Base-by-base conservation (phyloP, 1,140 invertebrate genomes). In the Macrobrachium nipponense region DNA sequence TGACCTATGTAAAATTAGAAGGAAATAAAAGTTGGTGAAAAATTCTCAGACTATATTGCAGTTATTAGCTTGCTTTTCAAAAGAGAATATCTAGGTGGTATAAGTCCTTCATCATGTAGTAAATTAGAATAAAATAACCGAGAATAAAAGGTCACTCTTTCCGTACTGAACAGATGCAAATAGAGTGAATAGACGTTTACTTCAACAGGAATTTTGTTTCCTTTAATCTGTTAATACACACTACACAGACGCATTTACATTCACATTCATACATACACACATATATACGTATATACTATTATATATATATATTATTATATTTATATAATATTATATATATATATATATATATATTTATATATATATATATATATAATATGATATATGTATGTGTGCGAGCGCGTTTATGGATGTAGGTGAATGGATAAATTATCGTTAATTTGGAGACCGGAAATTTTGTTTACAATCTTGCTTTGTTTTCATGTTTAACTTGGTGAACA, bases 271-370 rank as follows among this genome's bases (percentile, higher is more conserved):
- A 36, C 27, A 36, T 36, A 36, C 27, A 36, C 4, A 36, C 27
- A 36, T 23, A 23, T 23, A 66, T 23, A 8, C 8, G 12, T 66
- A 17, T 8, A 66, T 66, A 66, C n/a, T n/a, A n/a, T n/a, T 20
- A 66, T 66, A 23, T 66, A 66, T 23, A 23, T 66, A 66, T 66
- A 66, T 66, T 7, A 7, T 7, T 66, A 66, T 66, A 66, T 66
- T 7, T 66, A 66, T 20, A 66, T 66, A n/a, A n/a, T n/a, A n/a
- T n/a, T 66, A 66, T 66, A n/a, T 66, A 66, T 66, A n/a, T 66
- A 66, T 66, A n/a, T 66, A 66, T 66, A n/a, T 66, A 23, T 66
- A n/a, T 66, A 66, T 66, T 5, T 66, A 66, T 66, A 23, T 66
- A 66, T 66, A 23, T 66, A 66, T 66, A 23, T 66, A 66, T 66